Evolutionary conservation across 2,113 vertebrate genomes (phyloP), one percentile per base, ranked within the genome.

Genomic region (Hyperopisus bebe): DNA sequence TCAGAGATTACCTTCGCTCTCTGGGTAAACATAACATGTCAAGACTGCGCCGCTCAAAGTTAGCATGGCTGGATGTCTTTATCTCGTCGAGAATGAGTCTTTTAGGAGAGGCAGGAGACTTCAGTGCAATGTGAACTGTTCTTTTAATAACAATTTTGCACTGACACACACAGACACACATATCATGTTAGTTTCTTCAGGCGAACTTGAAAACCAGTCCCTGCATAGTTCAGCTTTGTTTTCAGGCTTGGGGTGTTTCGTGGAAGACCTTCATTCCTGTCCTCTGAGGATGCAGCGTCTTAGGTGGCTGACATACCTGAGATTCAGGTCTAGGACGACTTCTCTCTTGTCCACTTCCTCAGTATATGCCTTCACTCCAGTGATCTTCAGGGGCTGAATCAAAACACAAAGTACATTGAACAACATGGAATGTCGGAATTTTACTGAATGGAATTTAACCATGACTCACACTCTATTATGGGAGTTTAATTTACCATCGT

Each of bases 321-420:
- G 94, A 86, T 97, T 96, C 90, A 99, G 58, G 94, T 99, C 98
- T 89, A 99, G 94, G 88, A 97, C 89, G 92, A 99, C 96, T 93
- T 97, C 96, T 93, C 96, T 96, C 42, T 95, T 96, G 35, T 97
- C 96, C 35, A 96, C 94, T 92, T 97, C 97, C 87, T 98, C 94
- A 0, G 97, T 97, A 93, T 97, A 98, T 0, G 92, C 95, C 94
- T 97, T 96, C 91, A 99, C 94, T 4, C 98, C 98, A 0, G 96
- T 97, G 93, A 99, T 95, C 93, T 92, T 96, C 89, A 96, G 96
- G 89, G 97, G 97, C 98, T 99, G 94, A 90, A 95, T 95, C 35
- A 90, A 86, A 90, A 9, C 39, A 17, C 86, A 47, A 31, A 13
- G 17, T 13, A 48, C 42, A 84, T 2, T 47, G 31, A 80, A 47